A percentile compares a stretch with the other conserved stretches of the same genome.
phyloP scores from a whole-genome alignment of 2,113 vertebrate species.

The Entomyzon cyanotis region DNA sequence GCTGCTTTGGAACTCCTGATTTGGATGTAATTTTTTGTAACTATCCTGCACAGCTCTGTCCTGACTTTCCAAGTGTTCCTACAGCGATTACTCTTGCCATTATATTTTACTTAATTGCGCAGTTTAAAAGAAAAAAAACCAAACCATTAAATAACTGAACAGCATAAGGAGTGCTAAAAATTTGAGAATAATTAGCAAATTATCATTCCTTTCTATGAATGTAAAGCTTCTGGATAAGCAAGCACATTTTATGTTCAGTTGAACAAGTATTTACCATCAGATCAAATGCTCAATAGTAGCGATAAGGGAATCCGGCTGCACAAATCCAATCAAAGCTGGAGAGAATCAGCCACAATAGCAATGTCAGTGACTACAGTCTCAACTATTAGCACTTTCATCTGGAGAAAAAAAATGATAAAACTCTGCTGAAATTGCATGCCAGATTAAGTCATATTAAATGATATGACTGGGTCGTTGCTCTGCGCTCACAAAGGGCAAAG shows the following conservation, averaged over 20 bases:
- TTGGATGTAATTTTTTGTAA: background rate
- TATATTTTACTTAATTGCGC: conserved; percentile 12
- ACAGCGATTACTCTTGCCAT: background rate
- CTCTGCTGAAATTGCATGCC: background rate
- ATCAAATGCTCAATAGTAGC: conserved; percentile 16
- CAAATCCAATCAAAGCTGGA: conserved; percentile 39
- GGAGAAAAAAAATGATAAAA: background rate
- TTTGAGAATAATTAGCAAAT: conserved; percentile 51
- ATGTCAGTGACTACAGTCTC: background rate
- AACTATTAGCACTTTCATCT: background rate
- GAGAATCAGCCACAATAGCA: background rate
- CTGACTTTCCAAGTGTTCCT: conserved; percentile 1
- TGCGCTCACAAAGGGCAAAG: background rate
- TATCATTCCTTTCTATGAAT: conserved; percentile 35
- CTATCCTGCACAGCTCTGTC: background rate
- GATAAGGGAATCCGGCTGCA: conserved; percentile 7
- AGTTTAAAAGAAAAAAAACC: conserved; percentile 43
- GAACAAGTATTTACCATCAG: conserved; percentile 47
- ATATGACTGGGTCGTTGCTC: background rate
- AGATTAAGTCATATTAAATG: background rate
- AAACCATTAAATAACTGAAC: conserved; percentile 7
- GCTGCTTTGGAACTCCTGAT: background rate
- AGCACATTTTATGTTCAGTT: conserved; percentile 35
- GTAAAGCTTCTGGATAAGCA: conserved; percentile 50
- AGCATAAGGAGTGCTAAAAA: conserved; percentile 21